A percentile compares a stretch with the other conserved stretches of the same genome.
These are phyloP conservation scores for Lucinisca nassula DNA, from an alignment of 2,888 invertebrate species.

Conservation along the genomic window DNA sequence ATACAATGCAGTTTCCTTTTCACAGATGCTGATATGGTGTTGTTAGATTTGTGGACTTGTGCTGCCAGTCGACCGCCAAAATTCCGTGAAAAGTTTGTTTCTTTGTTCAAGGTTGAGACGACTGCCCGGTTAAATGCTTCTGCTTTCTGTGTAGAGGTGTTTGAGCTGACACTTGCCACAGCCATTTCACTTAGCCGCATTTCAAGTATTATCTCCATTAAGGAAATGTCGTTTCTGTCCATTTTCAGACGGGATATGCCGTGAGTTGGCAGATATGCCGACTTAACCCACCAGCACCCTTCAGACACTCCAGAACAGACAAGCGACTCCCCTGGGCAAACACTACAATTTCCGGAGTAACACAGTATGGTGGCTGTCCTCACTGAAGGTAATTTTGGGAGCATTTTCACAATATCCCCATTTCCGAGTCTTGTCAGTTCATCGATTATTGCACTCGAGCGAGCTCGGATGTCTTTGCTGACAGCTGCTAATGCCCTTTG, in stretches of 20 bases:
- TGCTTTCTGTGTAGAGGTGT: conserved; percentile 17
- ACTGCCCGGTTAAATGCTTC: conserved; percentile 21
- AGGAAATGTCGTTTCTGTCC: not conserved
- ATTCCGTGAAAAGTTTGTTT: conserved; percentile 10
- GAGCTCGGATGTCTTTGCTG: conserved; percentile 18
- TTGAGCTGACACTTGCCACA: conserved; percentile 19
- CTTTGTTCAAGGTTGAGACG: conserved; percentile 15
- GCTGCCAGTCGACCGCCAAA: conserved; percentile 22
- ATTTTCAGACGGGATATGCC: conserved; percentile 16
- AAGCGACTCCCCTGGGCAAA: conserved; percentile 20
- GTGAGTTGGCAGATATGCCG: not conserved
- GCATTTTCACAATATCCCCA: not conserved
- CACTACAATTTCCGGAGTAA: conserved; percentile 23
- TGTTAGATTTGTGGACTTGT: not conserved
- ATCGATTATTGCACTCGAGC: conserved; percentile 20
- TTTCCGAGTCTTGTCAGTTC: not conserved
- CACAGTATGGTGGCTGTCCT: conserved; percentile 18
- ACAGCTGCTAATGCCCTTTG: conserved; percentile 18
- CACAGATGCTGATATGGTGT: not conserved
- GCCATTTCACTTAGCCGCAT: conserved; percentile 24
- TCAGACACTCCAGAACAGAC: conserved; percentile 10
- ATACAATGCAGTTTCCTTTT: not conserved
- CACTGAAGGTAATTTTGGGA: not conserved
- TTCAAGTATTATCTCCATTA: conserved; percentile 8
- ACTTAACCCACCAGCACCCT: not conserved